Base-by-base conservation (phyloP, 2,113 vertebrate species). In the Eclectus roratus region DNA sequence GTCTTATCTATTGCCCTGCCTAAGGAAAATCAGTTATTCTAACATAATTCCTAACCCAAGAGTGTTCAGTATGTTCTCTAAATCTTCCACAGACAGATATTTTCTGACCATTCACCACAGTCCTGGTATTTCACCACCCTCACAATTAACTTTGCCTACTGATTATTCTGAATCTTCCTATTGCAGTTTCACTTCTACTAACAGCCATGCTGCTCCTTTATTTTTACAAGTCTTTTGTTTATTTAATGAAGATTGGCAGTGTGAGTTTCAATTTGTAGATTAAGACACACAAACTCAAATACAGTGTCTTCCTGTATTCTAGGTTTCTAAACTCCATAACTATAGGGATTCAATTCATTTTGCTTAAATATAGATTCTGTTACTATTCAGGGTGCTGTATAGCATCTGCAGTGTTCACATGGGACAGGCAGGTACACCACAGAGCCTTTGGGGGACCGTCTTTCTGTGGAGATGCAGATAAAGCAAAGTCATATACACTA, bases 401-500 rank as follows among this genome's bases (percentile, higher is more conserved):
- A 27, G 24, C 13, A 18, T 8, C 25, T 53, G 6, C 13, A 68
- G 11, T 24, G 21, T 20, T 15, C 64, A 60, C 12, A 31, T 2
- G 7, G 28, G 21, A 41, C 17, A 25, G 16, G 9, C 8, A 37
- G 14, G 9, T 31, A 12, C 0, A 3, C 4, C 16, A 49, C 20
- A 24, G 23, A 52, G 8, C 7, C 17, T 74, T 61, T 56, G 13
- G 9, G 37, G 43, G 4, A 23, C 10, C 4, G 56, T 5, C 3
- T 72, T 12, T 27, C 14, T 35, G 20, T 39, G 23, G 29, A 74
- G 10, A 3, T 33, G 28, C 2, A 56, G 9, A 5, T 1, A 47
- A 15, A 46, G 7, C 7, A 50, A 79, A 88, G 6, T 1, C 8
- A 17, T 1, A 0, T 43, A 1, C 1, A 1, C 2, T 11, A 25